Evolutionary conservation across 2,113 vertebrate species (phyloP), one percentile per base, ranked within the genome.

Genomic region (Tyrannus savana): DNA sequence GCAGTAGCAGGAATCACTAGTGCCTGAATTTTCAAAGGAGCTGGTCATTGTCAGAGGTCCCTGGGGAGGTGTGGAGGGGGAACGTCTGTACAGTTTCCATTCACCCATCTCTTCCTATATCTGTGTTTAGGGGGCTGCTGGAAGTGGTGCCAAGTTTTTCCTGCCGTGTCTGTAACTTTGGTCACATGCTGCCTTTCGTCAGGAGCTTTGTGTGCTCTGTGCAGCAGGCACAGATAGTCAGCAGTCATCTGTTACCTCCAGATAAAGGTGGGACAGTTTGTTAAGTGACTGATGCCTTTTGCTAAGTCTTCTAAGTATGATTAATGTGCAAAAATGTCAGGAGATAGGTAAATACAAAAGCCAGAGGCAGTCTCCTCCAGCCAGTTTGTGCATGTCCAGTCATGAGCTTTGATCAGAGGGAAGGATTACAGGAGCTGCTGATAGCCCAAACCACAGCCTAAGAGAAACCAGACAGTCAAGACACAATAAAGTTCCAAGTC

Each of bases 281-380:
- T 87, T 55, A 96, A 91, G 92, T 96, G 95, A 90, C 82, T 86
- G 90, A 90, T 96, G 85, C 85, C 68, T 94, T 96, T 88, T 83
- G 24, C 82, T 77, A 49, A 80, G 71, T 67, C 75, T 30, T 87
- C 82, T 80, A 94, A 97, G 84, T 66, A 9, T 93, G 91, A 93
- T 96, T 93, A 87, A 96, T 80, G 79, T 33, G 56, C 53, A 88
- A 71, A 96, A 85, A 91, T 10, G 14, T 28, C 82, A 3, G 19
- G 33, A 7, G 75, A 91, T 73, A 85, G 74, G 89, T 83, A 88
- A 91, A 63, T 24, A 59, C 62, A 62, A 76, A 84, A 68, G 87
- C 7, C 66, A 73, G 74, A 72, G 42, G 25, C 53, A 8, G 58
- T 9, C 42, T 84, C 52, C 68, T 89, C 47, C 35, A 41, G 52